These are phyloP conservation scores for Encarsia formosa DNA, from an alignment of 2,888 invertebrate genomes.

Conservation along the genomic window DNA sequence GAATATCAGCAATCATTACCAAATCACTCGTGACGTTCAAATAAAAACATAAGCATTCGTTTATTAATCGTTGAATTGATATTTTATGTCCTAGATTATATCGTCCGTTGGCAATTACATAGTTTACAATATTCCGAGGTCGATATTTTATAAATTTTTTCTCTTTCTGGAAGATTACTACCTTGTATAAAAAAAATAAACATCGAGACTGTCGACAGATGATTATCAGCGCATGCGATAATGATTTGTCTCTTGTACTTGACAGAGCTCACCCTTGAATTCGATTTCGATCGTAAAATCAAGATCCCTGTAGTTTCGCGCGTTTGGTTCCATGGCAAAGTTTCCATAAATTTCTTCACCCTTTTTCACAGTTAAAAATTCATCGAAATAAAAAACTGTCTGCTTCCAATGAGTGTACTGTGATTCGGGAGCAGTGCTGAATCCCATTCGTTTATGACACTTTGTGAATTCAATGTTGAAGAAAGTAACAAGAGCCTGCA, in stretches of 20 bases:
- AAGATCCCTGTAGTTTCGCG: slow-evolving; percentile 92
- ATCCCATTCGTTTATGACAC: slow-evolving; percentile 97
- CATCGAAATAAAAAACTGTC: slow-evolving; percentile 96
- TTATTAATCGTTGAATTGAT: slow-evolving; percentile 11
- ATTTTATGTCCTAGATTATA: slow-evolving; percentile 13
- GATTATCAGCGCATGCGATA: slow-evolving; percentile 81
- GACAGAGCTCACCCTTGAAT: slow-evolving; percentile 86
- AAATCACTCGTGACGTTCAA: slow-evolving; percentile 9
- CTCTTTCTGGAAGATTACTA: slow-evolving; percentile 11
- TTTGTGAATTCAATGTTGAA: slow-evolving; percentile 99
- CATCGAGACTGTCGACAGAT: neutral
- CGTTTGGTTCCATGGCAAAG: slow-evolving; percentile 93
- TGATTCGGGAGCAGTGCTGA: slow-evolving; percentile 96
- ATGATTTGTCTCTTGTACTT: slow-evolving; percentile 79
- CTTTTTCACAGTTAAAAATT: slow-evolving; percentile 94
- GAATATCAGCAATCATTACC: slow-evolving; percentile 15
- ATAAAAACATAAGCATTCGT: slow-evolving; percentile 16
- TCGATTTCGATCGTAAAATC: slow-evolving; percentile 92
- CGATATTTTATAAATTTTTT: slow-evolving; percentile 8
- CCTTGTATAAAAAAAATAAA: slow-evolving; percentile 9
- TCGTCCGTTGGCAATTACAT: slow-evolving; percentile 18
- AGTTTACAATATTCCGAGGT: slow-evolving; percentile 20
- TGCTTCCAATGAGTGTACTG: slow-evolving; percentile 99
- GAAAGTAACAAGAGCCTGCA: slow-evolving; percentile 97
- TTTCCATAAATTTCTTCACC: slow-evolving; percentile 89